Evolutionary conservation across 2,113 vertebrate genomes (phyloP).

Genomic region (Sula dactylatra): DNA sequence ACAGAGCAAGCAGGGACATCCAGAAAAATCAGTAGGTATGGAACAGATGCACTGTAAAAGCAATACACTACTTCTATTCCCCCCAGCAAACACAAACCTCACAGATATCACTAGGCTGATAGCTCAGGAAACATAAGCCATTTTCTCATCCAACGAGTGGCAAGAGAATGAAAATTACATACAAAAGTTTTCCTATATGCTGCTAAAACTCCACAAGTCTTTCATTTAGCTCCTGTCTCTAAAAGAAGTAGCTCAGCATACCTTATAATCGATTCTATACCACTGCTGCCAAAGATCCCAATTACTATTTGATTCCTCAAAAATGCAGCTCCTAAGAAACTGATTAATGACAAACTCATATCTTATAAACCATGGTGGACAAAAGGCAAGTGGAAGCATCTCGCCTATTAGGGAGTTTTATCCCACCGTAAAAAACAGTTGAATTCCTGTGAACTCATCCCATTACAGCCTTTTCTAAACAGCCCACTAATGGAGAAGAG

Average conservation of each 20-base stretch:
- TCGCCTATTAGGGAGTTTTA: background rate
- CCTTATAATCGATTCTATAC: background rate
- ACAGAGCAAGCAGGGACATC: background rate
- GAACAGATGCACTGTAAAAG: background rate
- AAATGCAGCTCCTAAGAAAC: background rate
- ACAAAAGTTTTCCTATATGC: too few species aligned
- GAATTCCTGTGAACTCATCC: background rate
- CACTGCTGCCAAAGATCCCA: background rate
- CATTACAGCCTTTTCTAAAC: background rate
- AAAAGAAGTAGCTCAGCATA: background rate
- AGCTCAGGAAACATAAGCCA: background rate
- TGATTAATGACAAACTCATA: background rate
- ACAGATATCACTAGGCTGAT: background rate
- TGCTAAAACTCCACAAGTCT: background rate
- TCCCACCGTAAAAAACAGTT: background rate
- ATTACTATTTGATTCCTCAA: background rate
- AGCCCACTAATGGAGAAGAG: rapidly evolving
- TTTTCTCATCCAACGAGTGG: background rate
- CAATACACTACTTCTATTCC: background rate
- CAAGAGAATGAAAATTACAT: background rate
- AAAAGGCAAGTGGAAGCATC: background rate
- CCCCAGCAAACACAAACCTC: background rate
- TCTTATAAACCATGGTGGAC: background rate
- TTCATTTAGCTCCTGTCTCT: background rate
- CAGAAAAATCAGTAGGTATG: background rate